Evolutionary conservation across 2,113 vertebrate genomes (phyloP).

Genomic region (Eudyptes chrysolophus): DNA sequence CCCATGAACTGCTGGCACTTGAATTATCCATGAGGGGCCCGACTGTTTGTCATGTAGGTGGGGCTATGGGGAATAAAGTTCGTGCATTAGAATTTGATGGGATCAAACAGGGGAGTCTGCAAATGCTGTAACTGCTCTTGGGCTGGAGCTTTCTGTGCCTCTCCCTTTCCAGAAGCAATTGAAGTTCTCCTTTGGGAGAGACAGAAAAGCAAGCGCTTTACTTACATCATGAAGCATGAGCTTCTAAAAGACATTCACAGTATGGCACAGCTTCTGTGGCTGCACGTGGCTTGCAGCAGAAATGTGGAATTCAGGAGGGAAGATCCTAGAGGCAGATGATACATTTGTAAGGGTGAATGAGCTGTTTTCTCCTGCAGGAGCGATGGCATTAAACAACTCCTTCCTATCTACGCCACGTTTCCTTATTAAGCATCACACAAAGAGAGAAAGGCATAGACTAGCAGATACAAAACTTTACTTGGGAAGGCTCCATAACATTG

Average conservation of each 20-base stretch:
- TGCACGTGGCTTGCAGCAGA: neutral
- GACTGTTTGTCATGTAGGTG: neutral
- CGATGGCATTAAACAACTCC: neutral
- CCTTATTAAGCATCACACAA: neutral
- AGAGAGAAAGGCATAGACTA: neutral
- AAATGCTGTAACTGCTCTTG: neutral
- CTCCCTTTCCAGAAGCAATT: neutral
- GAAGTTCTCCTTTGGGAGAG: neutral
- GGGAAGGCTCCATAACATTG: neutral
- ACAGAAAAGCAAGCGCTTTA: neutral
- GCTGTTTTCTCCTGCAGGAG: neutral
- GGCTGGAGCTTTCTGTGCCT: neutral
- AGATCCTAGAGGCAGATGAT: neutral
- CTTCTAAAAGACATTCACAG: neutral
- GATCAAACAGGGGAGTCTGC: neutral
- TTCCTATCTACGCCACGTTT: neutral
- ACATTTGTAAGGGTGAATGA: neutral
- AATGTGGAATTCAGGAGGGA: neutral
- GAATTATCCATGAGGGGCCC: constrained; percentile 19
- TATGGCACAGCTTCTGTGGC: neutral
- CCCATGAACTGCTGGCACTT: constrained; percentile 1
- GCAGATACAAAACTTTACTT: neutral
- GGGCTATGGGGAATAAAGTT: neutral
- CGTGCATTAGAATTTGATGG: neutral
- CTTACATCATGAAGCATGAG: neutral